Evolutionary conservation across 2,797 vertebrate species (phyloP).

Genomic region (Hyperoplus lanceolatus): DNA sequence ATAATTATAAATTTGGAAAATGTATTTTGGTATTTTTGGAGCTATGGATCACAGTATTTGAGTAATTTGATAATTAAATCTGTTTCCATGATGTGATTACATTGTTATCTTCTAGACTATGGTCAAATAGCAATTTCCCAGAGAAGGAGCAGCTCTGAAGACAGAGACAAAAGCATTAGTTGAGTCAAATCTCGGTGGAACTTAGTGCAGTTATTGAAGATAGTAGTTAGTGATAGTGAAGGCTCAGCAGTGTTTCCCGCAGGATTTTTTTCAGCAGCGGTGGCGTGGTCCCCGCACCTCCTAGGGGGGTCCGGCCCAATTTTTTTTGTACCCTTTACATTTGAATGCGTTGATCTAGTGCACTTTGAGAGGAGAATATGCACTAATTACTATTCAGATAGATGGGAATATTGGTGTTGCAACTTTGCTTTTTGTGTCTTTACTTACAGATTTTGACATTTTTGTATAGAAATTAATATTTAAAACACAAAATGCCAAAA

Average conservation of each 20-base stretch:
- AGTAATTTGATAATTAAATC: not conserved
- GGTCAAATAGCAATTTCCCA: conserved; percentile 11
- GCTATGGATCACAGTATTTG: not conserved
- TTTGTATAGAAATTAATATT: too few species aligned
- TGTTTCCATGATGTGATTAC: conserved; percentile 4
- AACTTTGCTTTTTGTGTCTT: too few species aligned
- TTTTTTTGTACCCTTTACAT: too few species aligned
- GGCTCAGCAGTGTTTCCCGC: not conserved
- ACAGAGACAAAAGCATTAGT: conserved; percentile 22
- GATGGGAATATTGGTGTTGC: too few species aligned
- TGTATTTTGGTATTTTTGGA: not conserved
- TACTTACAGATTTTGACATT: too few species aligned
- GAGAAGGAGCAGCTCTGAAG: conserved; percentile 5
- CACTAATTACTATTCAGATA: too few species aligned
- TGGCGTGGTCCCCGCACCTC: too few species aligned
- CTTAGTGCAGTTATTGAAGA: not conserved
- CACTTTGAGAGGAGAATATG: too few species aligned
- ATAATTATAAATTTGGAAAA: not conserved
- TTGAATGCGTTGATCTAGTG: too few species aligned
- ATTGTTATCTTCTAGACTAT: not conserved
- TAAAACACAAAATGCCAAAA: too few species aligned
- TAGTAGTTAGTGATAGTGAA: not conserved
- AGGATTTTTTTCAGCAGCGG: too few species aligned
- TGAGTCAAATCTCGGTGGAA: conserved; percentile 17
- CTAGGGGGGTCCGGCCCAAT: too few species aligned